Base-by-base conservation (phyloP, 2,888 invertebrate genomes). In the Dryomyza anilis region DNA sequence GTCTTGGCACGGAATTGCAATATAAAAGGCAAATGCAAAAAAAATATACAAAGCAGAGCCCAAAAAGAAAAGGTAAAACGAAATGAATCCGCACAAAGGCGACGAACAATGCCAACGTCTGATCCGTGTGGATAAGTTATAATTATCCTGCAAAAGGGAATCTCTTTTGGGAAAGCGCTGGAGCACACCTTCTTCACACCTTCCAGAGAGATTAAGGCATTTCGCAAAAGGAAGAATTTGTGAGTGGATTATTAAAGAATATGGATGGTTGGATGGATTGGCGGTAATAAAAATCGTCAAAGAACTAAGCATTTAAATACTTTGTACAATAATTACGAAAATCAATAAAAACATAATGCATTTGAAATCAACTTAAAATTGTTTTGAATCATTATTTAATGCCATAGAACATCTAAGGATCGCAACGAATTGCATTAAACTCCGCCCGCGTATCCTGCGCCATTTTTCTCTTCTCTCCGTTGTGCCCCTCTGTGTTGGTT, bases 111-210 rank as follows among this genome's bases (percentile, higher is more conserved):
- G 30, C 59, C 27, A 39, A 48, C 50, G 36, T 33, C 12, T 23
- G 23, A 23, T 55, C 53, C 29, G 27, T 27, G 43, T 69, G 70
- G 70, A 70, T 71, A 72, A 72, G 68, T 73, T 74, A 78, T 78
- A 80, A 79, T 79, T 80, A 79, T 75, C 73, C 73, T 73, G n/a
- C 53, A 52, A 52, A 36, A 39, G 61, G 53, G 61, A 53, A 48
- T 60, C 60, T 50, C 60, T 52, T 50, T 27, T 46, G 36, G 50
- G 36, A 69, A 78, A 78, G 80, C 79, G 80, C 78, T 78, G 77
- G 76, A 77, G 77, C 29, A 80, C 79, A 80, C 80, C 80, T 77
- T 77, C 76, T 77, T 76, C 77, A 73, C 78, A 78, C 78, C 76
- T 74, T 71, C 73, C 29, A 48, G 10, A 29, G 23, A 27, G 46